These are phyloP conservation scores for Bergia puertoricense DNA, from an alignment of 92 coral and sea anemone species.

Conservation along the genomic window DNA sequence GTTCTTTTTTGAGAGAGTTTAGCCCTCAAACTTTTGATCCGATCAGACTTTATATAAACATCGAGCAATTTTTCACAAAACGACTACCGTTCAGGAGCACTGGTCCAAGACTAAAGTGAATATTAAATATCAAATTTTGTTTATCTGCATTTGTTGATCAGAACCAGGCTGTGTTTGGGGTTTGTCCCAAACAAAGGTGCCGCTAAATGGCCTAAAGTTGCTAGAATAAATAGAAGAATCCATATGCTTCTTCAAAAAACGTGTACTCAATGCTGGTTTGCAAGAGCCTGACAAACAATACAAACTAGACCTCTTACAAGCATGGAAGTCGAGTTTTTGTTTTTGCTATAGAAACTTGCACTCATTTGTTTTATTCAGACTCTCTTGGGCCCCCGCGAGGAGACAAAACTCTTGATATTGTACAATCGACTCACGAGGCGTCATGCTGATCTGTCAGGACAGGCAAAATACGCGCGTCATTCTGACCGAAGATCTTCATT, in stretches of 20 bases:
- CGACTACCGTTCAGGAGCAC: slow-evolving; percentile 27
- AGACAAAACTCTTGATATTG: slow-evolving; percentile 2
- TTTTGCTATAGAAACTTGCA: not conserved
- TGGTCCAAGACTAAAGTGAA: slow-evolving; percentile 20
- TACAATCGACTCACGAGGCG: not conserved
- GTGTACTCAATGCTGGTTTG: not conserved
- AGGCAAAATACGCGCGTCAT: not conserved
- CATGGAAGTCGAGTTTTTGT: not conserved
- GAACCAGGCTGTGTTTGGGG: slow-evolving; percentile 57
- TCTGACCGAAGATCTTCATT: not conserved
- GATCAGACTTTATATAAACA: slow-evolving; percentile 48
- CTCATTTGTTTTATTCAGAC: not conserved
- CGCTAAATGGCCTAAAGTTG: slow-evolving; percentile 57
- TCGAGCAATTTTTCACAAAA: slow-evolving; percentile 42
- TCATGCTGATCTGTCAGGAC: not conserved
- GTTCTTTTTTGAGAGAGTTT: slow-evolving; percentile 9
- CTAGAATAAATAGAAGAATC: slow-evolving; percentile 1
- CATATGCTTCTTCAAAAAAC: slow-evolving; percentile 1
- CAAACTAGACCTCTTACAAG: not conserved
- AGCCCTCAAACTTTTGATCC: slow-evolving; percentile 34
- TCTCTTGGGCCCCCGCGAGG: not conserved
- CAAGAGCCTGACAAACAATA: not conserved
- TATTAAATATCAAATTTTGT: slow-evolving; percentile 53
- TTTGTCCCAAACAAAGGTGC: slow-evolving; percentile 57
- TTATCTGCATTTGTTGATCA: slow-evolving; percentile 48